These are phyloP conservation scores for Pachymerium ferrugineum DNA, from an alignment of 2,888 invertebrate genomes.

Conservation along the genomic window DNA sequence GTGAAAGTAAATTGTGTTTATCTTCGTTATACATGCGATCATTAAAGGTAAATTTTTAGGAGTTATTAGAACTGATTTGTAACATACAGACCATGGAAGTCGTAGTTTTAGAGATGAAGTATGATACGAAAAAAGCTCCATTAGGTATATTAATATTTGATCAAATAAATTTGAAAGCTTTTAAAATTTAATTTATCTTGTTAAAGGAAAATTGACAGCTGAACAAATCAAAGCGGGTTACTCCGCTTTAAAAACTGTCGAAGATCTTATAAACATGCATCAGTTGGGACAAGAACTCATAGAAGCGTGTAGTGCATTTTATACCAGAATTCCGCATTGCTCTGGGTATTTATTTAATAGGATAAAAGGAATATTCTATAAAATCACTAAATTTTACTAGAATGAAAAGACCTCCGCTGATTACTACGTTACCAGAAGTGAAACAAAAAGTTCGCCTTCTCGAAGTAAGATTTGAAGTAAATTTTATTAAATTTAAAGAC, in stretches of 20 bases:
- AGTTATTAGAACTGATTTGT: conserved; percentile 50
- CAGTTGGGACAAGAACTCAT: conserved; percentile 43
- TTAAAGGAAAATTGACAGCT: conserved; percentile 50
- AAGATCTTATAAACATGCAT: conserved; percentile 44
- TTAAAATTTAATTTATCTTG: conserved; percentile 28
- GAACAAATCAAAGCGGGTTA: conserved; percentile 52
- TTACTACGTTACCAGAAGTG: conserved; percentile 47
- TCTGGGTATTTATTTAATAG: conserved; percentile 47
- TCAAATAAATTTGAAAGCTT: too few relatives aligned
- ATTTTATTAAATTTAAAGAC: not conserved
- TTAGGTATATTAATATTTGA: conserved; percentile 44
- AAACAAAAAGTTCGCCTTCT: conserved; percentile 49
- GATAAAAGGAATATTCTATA: not conserved
- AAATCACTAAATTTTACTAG: conserved; percentile 41
- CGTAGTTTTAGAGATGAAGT: conserved; percentile 51
- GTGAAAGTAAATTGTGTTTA: conserved; percentile 35
- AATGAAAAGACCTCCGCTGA: conserved; percentile 51
- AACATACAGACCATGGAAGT: conserved; percentile 52
- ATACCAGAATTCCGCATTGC: conserved; percentile 53
- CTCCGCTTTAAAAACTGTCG: conserved; percentile 49
- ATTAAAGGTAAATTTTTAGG: conserved; percentile 42
- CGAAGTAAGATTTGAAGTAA: conserved; percentile 43
- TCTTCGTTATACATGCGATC: not conserved
- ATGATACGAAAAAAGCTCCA: conserved; percentile 51
- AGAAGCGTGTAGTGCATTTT: conserved; percentile 52